Percentiles rank a stretch among this genome's conserved stretches.
Evolutionary conservation across 2,113 vertebrate species (phyloP).

Genomic region (Oreochromis tanganicae): DNA sequence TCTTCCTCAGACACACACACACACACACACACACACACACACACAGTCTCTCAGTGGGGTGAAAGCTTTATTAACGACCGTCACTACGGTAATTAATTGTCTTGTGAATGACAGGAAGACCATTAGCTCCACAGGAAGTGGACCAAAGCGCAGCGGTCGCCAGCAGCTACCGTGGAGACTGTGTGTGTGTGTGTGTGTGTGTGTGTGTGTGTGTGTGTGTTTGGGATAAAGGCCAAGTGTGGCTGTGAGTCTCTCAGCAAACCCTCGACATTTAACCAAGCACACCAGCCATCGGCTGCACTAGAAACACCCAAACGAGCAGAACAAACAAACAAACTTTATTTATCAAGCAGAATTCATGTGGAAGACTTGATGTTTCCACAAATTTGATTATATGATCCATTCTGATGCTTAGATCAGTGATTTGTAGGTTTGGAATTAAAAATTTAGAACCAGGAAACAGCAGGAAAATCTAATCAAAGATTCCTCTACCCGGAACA

Average conservation of each 20-base stretch:
- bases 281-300: neutral
- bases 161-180: neutral
- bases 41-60: neutral
- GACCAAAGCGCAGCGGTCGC: slow-evolving; percentile 18
- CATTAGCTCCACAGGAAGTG: slow-evolving; percentile 52
- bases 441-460: neutral
- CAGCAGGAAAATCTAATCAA: neutral
- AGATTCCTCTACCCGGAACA: neutral
- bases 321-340: neutral
- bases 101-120: slow-evolving; percentile 50
- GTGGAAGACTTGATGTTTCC: neutral
- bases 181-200: neutral
- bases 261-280: neutral
- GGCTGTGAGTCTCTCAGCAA: neutral
- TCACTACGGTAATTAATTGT: slow-evolving; percentile 47
- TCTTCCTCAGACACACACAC: neutral
- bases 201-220: neutral
- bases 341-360: neutral
- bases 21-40: neutral
- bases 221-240: neutral
- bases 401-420: neutral
- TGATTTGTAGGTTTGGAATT: neutral
- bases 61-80: slow-evolving; percentile 52
- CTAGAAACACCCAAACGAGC: neutral
- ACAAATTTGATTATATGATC: neutral